Evolutionary conservation across 1,140 invertebrate genomes (phyloP), one percentile per base, ranked within the genome.

Genomic region (Aporrectodea caliginosa): DNA sequence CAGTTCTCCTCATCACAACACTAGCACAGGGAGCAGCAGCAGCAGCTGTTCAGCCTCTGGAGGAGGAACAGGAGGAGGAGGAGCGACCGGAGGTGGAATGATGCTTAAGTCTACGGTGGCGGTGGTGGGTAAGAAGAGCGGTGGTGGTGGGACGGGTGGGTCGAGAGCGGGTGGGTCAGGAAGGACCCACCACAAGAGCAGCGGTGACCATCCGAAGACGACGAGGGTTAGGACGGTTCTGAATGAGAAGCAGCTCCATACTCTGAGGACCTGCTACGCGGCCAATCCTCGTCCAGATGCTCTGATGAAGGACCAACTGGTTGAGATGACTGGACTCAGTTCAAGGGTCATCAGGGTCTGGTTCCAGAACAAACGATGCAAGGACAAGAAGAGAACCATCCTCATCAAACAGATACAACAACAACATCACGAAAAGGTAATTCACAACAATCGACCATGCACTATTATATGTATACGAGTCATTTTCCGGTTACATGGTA

Each of bases 291-390:
- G 98, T 72, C 98, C 98, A 12, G 98, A 99, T 89, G 97, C 97
- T 6, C 91, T 98, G 33, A 98, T 98, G 96, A 99, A 99, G 90
- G 98, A 99, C 87, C 96, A 99, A 87, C 90, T 99, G 77, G 97
- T 98, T 16, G 98, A 99, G 88, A 98, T 98, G 96, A 99, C 98
- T 0, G 93, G 94, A 0, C 91, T 99, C 1, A 96, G 94, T 84
- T 96, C 96, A 0, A 89, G 97, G 27, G 97, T 99, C 78, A 98
- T 98, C 84, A 91, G 97, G 84, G 97, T 98, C n/a, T 99, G 97
- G 97, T 98, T 98, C 90, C 89, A 81, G 89, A 99, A 99, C 90
- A 99, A 99, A 88, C 90, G 98, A 35, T 99, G 97, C 90, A 99
- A 99, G 89, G 98, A 99, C 89, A 99, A 99, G 90, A 99, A 99